Evolutionary conservation across 1,140 invertebrate genomes (phyloP), one percentile per base, ranked within the genome.

Genomic region (Cataglyphis hispanica): DNA sequence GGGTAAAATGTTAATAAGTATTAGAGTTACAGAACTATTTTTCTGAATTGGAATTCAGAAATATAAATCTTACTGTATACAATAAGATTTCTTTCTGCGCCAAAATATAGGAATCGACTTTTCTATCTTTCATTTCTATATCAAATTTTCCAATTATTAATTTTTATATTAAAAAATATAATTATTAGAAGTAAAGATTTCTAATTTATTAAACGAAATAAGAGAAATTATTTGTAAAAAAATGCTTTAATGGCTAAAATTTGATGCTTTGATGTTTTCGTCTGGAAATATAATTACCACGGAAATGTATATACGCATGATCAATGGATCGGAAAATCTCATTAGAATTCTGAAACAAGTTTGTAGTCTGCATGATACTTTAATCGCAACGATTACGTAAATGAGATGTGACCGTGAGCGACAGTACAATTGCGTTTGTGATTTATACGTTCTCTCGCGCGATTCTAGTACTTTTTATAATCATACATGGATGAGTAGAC

Each of bases 391-490:
- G 56, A 61, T 76, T 76, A 31, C 40, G 40, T 22, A 10, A 66
- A 25, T 2, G 53, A 37, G 64, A 75, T 11, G 13, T n/a, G 22
- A 27, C 19, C 34, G 11, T 53, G 34, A 50, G 31, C 25, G 40
- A 46, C n/a, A 13, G 6, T 34, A 34, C 43, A 78, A 80, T 50
- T 78, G 75, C 27, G 8, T 67, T 56, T 40, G 61, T 43, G 34
- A 80, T 69, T 69, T 56, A 63, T 34, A 37, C 27, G 60, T 40
- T 46, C 60, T 56, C 63, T 46, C 31, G 27, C 22, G 31, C 46
- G 16, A 53, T 2, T 50, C n/a, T 31, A 40, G 1, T 56, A 58
- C 10, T 80, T 80, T 80, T 80, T 66, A 56, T 80, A 80, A 80
- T 80, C 69, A 80, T 50, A 16, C 43, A 69, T 69, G 77, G 63